Evolutionary conservation across 2,113 vertebrate species (phyloP).

Genomic region (Austrofundulus limnaeus): DNA sequence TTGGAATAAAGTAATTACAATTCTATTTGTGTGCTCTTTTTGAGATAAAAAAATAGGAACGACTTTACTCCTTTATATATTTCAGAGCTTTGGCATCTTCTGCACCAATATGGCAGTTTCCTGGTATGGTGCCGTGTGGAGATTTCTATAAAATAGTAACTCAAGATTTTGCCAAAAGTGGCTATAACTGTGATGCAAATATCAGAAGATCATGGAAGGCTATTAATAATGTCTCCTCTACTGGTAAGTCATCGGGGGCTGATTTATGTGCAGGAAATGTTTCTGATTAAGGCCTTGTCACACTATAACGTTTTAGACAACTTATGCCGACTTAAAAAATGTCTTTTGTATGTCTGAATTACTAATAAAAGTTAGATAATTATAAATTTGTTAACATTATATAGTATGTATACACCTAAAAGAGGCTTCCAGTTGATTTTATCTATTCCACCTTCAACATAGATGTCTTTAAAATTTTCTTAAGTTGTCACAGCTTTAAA

Average conservation of each 20-base stretch:
- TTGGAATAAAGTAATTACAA: no score
- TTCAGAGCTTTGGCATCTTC: slow-evolving; percentile 92
- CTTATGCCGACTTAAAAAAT: no score
- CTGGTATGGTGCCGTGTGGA: slow-evolving; percentile 85
- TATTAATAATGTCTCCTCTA: slow-evolving; percentile 81
- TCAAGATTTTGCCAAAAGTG: slow-evolving; percentile 84
- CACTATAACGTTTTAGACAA: no score
- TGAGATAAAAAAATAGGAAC: neutral
- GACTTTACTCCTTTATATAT: slow-evolving; percentile 10
- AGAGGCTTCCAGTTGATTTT: no score
- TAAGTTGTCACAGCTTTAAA: no score
- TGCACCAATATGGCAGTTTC: slow-evolving; percentile 95
- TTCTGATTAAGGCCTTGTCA: no score
- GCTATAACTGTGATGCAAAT: slow-evolving; percentile 82
- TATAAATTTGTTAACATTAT: no score
- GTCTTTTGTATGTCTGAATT: no score
- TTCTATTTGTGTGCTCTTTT: neutral
- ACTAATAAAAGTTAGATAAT: no score
- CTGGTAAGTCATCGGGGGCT: slow-evolving; percentile 72
- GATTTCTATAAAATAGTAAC: slow-evolving; percentile 87
- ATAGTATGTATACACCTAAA: no score
- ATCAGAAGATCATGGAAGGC: slow-evolving; percentile 89
- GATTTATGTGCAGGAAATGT: neutral
- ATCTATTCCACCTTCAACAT: no score
- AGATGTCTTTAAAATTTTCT: no score